Evolutionary conservation across 2,797 vertebrate genomes (phyloP).

Genomic region (Argya squamiceps): DNA sequence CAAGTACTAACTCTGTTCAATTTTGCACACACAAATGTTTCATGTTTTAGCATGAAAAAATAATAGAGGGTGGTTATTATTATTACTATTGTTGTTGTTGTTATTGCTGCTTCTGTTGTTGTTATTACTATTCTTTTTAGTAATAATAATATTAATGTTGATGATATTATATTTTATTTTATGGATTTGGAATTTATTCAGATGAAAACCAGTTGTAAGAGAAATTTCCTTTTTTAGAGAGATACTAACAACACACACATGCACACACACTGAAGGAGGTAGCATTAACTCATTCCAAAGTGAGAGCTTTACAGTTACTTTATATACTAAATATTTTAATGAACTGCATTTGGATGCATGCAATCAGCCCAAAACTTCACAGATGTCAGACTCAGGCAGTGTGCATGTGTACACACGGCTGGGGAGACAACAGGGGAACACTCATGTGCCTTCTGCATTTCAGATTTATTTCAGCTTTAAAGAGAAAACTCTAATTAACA

Average conservation of each 20-base stretch:
- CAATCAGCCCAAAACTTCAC: background rate
- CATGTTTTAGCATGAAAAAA: background rate
- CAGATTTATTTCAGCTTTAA: background rate
- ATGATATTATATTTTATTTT: background rate
- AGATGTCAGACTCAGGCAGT: background rate
- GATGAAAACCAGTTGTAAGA: background rate
- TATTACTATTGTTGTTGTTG: fast-evolving
- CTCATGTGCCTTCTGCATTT: background rate
- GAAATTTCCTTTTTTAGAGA: background rate
- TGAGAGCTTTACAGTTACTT: background rate
- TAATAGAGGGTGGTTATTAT: background rate
- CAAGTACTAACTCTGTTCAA: background rate
- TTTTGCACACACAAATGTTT: background rate
- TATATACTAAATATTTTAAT: background rate
- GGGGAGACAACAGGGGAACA: fast-evolving
- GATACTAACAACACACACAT: background rate
- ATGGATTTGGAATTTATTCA: background rate
- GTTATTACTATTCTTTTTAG: background rate
- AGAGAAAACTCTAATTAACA: background rate
- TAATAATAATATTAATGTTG: background rate
- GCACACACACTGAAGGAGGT: background rate
- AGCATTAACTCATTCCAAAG: background rate
- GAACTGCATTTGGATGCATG: background rate
- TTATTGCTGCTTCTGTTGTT: fast-evolving
- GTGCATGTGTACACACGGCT: fast-evolving